Conservation (phyloP, 2,888 invertebrate genomes). For the Andricus curvator region DNA sequence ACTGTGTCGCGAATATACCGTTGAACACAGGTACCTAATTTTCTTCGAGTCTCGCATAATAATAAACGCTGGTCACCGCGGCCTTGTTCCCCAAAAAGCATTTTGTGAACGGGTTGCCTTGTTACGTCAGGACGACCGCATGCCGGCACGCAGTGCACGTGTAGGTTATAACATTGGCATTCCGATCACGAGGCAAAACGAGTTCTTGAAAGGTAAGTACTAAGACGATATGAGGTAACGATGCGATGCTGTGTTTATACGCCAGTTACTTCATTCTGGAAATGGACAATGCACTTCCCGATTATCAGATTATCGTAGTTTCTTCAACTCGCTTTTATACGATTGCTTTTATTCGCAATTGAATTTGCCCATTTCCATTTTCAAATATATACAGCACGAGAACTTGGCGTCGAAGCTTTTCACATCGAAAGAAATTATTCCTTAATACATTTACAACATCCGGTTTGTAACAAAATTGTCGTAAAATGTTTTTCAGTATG, state of each 20-base stretch:
- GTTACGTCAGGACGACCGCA: slow-evolving; percentile 55
- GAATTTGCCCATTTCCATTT: background rate
- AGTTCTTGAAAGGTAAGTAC: slow-evolving; percentile 50
- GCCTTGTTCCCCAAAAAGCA: slow-evolving; percentile 61
- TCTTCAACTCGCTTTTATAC: slow-evolving; percentile 26
- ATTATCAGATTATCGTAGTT: slow-evolving; percentile 30
- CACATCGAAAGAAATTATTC: background rate
- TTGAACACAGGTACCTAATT: slow-evolving; percentile 63
- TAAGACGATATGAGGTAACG: slow-evolving; percentile 46
- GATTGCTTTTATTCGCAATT: slow-evolving; percentile 22
- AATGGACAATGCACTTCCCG: slow-evolving; percentile 31
- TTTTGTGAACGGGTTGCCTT: slow-evolving; percentile 48
- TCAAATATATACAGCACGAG: slow-evolving; percentile 23
- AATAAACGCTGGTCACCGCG: slow-evolving; percentile 59
- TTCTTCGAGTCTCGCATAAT: slow-evolving; percentile 64
- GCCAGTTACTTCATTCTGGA: slow-evolving; percentile 33
- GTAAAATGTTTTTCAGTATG: slow-evolving; percentile 13
- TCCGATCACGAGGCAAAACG: slow-evolving; percentile 53
- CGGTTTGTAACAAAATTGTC: background rate
- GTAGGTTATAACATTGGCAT: slow-evolving; percentile 45
- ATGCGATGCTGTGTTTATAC: slow-evolving; percentile 29
- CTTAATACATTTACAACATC: background rate
- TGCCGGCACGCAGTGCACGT: slow-evolving; percentile 46
- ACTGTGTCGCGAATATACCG: slow-evolving; percentile 57
- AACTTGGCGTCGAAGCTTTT: background rate